Conservation (phyloP, 1,140 invertebrate species). For the Odontomachus brunneus region DNA sequence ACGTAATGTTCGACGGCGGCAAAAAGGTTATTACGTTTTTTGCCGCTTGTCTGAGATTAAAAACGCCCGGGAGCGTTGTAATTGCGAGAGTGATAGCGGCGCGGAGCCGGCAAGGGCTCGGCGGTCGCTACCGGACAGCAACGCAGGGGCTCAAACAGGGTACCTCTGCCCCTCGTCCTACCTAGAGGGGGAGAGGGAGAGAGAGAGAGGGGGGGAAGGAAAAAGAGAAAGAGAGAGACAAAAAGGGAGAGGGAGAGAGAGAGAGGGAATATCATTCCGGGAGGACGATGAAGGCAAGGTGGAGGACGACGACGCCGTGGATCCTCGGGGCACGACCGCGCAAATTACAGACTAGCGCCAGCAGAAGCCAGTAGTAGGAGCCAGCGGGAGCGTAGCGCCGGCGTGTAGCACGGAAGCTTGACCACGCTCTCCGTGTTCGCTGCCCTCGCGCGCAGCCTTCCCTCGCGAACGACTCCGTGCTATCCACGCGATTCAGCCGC, state of each 20-base stretch:
- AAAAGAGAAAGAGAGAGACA: neutral
- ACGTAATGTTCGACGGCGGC: conserved; percentile 67
- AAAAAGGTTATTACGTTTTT: conserved; percentile 78
- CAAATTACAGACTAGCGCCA: conserved; percentile 80
- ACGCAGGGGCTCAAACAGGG: conserved; percentile 31
- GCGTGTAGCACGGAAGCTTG: conserved; percentile 76
- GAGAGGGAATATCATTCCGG: conserved; percentile 76
- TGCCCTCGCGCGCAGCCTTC: conserved; percentile 4
- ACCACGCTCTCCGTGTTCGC: conserved; percentile 51
- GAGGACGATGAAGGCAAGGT: conserved; percentile 66
- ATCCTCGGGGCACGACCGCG: conserved; percentile 79
- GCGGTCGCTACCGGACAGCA: conserved; percentile 66
- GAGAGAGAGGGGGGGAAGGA: conserved; percentile 14
- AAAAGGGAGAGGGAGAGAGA: conserved; percentile 16
- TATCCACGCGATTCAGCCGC: conserved; percentile 25
- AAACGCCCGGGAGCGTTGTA: conserved; percentile 73
- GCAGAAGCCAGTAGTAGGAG: conserved; percentile 67
- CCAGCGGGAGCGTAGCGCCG: conserved; percentile 52
- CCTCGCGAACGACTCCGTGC: conserved; percentile 12
- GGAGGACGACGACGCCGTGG: conserved; percentile 59
- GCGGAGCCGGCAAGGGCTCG: no score
- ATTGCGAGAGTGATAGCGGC: conserved; percentile 74
- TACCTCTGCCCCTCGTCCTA: conserved; percentile 45
- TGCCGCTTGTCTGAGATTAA: conserved; percentile 76
- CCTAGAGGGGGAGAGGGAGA: neutral